These are phyloP conservation scores for Catharus ustulatus DNA, from an alignment of 2,797 vertebrate species.

Conservation along the genomic window DNA sequence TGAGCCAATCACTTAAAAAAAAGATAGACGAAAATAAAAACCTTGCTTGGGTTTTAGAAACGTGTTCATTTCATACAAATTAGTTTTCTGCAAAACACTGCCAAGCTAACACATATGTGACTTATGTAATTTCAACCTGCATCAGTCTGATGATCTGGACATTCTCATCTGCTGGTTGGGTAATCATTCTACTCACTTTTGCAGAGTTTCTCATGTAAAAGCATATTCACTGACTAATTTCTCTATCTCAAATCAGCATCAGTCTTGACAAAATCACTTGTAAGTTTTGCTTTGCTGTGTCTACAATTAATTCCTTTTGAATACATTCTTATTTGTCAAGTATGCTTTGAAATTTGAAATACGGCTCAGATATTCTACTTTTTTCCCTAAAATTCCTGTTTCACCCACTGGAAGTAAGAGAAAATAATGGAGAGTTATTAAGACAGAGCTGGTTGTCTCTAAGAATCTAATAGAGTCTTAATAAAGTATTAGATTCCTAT, in stretches of 20 bases:
- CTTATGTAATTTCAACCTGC: not conserved
- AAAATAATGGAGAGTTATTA: not conserved
- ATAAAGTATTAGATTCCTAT: not conserved
- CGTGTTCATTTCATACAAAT: not conserved
- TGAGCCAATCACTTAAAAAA: not conserved
- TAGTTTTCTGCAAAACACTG: not conserved
- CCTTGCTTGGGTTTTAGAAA: not conserved
- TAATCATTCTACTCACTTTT: rapidly evolving
- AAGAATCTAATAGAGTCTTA: not conserved
- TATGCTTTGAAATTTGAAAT: not conserved
- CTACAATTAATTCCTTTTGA: not conserved
- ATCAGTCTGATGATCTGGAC: not conserved
- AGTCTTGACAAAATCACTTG: not conserved
- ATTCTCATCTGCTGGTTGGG: not conserved
- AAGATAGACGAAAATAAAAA: not conserved
- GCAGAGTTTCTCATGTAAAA: not conserved
- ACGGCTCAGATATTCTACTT: not conserved
- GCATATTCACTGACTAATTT: not conserved
- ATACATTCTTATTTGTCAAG: not conserved
- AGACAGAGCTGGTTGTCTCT: not conserved
- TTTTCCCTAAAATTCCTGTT: not conserved
- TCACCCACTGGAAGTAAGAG: not conserved
- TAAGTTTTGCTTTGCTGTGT: not conserved
- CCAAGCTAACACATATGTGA: not conserved
- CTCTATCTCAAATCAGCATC: not conserved